These are phyloP conservation scores for Accipiter virgatus DNA, from an alignment of 2,113 vertebrate genomes.

Conservation along the genomic window DNA sequence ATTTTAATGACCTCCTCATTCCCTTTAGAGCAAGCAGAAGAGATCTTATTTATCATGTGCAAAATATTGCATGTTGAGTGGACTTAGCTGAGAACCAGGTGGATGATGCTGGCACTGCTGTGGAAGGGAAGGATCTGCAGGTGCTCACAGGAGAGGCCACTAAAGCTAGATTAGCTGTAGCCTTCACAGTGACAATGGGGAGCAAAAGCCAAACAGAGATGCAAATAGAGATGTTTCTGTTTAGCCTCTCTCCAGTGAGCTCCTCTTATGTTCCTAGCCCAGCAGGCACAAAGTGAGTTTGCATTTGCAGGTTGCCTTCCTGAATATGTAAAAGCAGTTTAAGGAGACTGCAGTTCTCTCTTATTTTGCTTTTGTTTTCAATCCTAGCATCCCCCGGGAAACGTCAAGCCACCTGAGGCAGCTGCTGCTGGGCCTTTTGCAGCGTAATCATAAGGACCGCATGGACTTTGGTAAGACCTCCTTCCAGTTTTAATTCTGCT, in stretches of 20 bases:
- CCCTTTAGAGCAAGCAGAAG: not conserved
- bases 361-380: constrained; percentile 33
- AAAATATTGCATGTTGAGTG: not conserved
- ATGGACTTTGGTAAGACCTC: constrained; percentile 86
- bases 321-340: constrained; percentile 17
- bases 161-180: not conserved
- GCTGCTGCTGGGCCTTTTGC: constrained; percentile 86
- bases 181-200: not conserved
- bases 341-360: not conserved
- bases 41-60: not conserved
- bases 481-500: not conserved
- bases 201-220: not conserved
- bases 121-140: not conserved
- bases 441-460: constrained; percentile 87
- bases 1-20: not conserved
- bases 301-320: constrained; percentile 8
- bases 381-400: constrained; percentile 89
- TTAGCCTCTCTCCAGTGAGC: not conserved
- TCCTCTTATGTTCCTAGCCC: not conserved
- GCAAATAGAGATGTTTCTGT: not conserved
- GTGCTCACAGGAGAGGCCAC: not conserved
- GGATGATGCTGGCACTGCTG: not conserved
- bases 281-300: constrained; percentile 8
- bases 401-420: constrained; percentile 86
- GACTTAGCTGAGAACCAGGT: not conserved